Evolutionary conservation across 2,797 vertebrate genomes (phyloP).

Genomic region (Aeoliscus strigatus): DNA sequence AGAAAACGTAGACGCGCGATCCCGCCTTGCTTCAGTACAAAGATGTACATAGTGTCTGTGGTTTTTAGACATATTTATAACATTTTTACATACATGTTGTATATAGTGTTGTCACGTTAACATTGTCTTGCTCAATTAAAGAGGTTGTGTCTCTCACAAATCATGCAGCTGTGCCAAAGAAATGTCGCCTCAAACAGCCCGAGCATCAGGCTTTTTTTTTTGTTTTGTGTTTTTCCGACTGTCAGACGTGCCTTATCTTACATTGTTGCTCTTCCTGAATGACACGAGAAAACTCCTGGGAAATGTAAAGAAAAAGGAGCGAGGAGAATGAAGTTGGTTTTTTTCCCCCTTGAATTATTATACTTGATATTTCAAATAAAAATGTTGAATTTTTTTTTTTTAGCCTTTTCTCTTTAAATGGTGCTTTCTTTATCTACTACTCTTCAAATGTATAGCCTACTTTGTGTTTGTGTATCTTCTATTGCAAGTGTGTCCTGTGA

Average conservation of each 20-base stretch:
- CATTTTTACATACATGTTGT: constrained; percentile 76
- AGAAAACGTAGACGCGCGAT: constrained; percentile 39
- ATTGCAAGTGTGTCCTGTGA: constrained; percentile 50
- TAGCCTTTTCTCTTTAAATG: constrained; percentile 62
- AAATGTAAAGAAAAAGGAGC: constrained; percentile 21
- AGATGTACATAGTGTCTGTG: constrained; percentile 77
- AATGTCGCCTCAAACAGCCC: constrained; percentile 48
- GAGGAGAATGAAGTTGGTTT: constrained; percentile 21
- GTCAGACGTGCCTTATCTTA: constrained; percentile 52
- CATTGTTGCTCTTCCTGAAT: constrained; percentile 47
- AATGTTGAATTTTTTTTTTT: constrained; percentile 52
- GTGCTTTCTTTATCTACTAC: constrained; percentile 72
- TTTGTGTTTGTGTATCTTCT: constrained; percentile 36
- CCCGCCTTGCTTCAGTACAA: constrained; percentile 56
- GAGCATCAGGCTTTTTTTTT: constrained; percentile 39
- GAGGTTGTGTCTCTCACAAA: constrained; percentile 58
- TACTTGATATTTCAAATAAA: constrained; percentile 64
- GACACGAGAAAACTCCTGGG: constrained; percentile 32
- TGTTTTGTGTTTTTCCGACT: constrained; percentile 11
- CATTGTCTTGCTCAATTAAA: constrained; percentile 59
- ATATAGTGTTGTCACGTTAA: constrained; percentile 76
- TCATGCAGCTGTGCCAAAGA: constrained; percentile 75
- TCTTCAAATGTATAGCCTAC: constrained; percentile 63
- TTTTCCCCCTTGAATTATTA: constrained; percentile 36
- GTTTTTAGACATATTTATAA: constrained; percentile 81